These are phyloP conservation scores for Habroteleia sp. DNA, from an alignment of 2,888 invertebrate genomes.

Conservation along the genomic window DNA sequence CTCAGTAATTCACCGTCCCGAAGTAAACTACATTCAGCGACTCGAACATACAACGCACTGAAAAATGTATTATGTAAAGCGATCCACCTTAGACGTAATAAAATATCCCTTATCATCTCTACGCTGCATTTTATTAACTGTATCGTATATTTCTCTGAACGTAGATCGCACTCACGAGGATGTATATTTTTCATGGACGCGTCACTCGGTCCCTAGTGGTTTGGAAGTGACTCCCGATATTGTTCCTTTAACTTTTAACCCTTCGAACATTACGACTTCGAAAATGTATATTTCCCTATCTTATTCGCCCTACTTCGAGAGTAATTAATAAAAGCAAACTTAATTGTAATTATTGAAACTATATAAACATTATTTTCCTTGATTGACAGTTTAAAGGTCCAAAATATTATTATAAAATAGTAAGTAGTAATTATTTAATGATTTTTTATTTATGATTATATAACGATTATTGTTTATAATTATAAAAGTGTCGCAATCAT, in stretches of 20 bases:
- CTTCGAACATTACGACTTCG: constrained; percentile 10
- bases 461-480: no score
- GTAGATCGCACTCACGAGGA: constrained; percentile 34
- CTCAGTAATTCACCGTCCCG: constrained; percentile 28
- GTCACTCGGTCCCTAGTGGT: constrained; percentile 33
- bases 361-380: no score
- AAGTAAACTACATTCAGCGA: constrained; percentile 34
- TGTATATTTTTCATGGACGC: constrained; percentile 43
- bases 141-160: constrained; percentile 40
- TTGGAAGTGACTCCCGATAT: constrained; percentile 38
- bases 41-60: constrained; percentile 25
- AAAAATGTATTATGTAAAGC: constrained; percentile 56
- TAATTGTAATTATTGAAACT: no score
- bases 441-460: no score
- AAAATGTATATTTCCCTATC: constrained; percentile 12
- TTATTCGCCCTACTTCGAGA: background rate
- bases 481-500: no score
- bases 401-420: no score
- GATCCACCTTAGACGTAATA: constrained; percentile 52
- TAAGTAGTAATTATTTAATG: no score
- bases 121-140: constrained; percentile 52
- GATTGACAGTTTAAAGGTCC: no score
- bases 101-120: constrained; percentile 58
- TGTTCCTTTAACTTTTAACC: constrained; percentile 22
- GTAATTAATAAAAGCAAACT: no score